Evolutionary conservation across 2,797 vertebrate genomes (phyloP).

Genomic region (Leuciscus waleckii): DNA sequence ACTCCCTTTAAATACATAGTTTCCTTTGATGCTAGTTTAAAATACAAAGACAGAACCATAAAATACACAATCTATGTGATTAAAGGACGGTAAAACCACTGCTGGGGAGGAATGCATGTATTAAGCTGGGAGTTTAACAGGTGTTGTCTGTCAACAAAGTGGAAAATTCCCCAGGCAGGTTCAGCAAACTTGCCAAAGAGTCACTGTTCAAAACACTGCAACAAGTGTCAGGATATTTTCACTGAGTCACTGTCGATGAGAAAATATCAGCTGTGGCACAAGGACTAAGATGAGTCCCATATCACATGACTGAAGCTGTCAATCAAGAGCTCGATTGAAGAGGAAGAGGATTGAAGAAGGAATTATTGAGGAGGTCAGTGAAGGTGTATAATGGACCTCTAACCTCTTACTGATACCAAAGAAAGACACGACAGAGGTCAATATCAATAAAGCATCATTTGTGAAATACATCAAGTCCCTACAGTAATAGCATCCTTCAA

Average conservation of each 20-base stretch:
- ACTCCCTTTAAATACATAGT: no score
- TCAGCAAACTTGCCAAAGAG: no score
- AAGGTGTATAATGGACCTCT: not conserved
- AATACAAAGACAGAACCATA: no score
- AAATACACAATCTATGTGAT: no score
- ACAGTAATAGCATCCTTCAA: not conserved
- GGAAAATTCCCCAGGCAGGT: not conserved
- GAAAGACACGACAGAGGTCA: not conserved
- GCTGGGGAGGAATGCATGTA: no score
- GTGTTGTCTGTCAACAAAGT: not conserved
- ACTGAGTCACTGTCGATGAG: not conserved
- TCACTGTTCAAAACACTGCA: no score
- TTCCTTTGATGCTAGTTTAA: no score
- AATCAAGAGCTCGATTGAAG: not conserved
- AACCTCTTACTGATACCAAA: not conserved
- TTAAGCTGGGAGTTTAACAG: not conserved
- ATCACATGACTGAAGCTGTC: not conserved
- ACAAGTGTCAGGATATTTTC: no score
- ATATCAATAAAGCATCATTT: not conserved
- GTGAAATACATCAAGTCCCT: not conserved
- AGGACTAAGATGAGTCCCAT: not conserved
- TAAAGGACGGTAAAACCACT: no score
- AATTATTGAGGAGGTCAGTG: not conserved
- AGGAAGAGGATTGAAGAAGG: not conserved
- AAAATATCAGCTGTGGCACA: not conserved